phyloP scores from a whole-genome alignment of 2,888 invertebrate genomes.

The Drosophila nr. medialis region DNA sequence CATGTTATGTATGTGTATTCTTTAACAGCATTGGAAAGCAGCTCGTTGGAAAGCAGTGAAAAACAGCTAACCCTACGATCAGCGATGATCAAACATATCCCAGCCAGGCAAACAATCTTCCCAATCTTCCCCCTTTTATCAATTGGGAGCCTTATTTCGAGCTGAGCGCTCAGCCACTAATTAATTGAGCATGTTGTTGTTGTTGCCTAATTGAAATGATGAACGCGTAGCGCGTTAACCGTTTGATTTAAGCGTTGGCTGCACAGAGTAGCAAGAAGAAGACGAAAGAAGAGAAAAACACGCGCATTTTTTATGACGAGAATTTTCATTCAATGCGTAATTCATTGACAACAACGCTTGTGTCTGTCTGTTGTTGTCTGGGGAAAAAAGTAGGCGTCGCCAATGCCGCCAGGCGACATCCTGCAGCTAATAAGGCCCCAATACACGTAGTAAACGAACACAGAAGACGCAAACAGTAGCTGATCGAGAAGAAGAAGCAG shows the following conservation, averaged over 20 bases:
- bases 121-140: not conserved
- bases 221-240: conserved; percentile 67
- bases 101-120: not conserved
- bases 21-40: not conserved
- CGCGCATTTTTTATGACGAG: conserved; percentile 62
- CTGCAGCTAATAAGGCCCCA: conserved; percentile 71
- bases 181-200: conserved; percentile 43
- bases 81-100: not conserved
- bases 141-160: conserved; percentile 6
- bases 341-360: conserved; percentile 44
- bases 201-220: conserved; percentile 72
- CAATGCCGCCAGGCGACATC: conserved; percentile 57
- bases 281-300: conserved; percentile 14
- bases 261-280: not conserved
- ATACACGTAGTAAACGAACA: conserved; percentile 47
- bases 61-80: not conserved
- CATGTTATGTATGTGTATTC: not conserved
- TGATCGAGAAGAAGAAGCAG: not conserved
- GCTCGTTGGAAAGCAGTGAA: not conserved
- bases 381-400: conserved; percentile 74
- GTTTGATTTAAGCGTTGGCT: conserved; percentile 58
- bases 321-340: conserved; percentile 17
- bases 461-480: conserved; percentile 1
- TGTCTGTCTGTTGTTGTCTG: conserved; percentile 45
- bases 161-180: conserved; percentile 32